phyloP scores from a whole-genome alignment of 1,140 invertebrate species.

The Halesus radiatus region DNA sequence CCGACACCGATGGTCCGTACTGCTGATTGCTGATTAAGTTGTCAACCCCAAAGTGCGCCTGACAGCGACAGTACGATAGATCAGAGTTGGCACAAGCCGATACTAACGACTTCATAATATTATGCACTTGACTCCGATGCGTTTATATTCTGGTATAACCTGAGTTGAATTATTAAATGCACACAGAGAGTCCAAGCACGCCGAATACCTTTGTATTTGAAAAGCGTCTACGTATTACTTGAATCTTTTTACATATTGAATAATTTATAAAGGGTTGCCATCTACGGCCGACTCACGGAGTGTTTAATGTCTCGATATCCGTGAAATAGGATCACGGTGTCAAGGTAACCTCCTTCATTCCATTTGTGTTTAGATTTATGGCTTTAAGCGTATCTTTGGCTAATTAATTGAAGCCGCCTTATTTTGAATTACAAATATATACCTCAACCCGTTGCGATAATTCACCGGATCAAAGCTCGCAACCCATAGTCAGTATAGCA shows the following conservation, averaged over 20 bases:
- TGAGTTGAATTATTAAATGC: too few relatives aligned
- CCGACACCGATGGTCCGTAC: neutral
- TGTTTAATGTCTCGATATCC: constrained; percentile 7
- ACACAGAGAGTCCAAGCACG: neutral
- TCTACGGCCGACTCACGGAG: constrained; percentile 2
- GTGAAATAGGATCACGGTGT: constrained; percentile 35
- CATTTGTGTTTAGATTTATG: constrained; percentile 35
- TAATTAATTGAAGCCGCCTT: constrained; percentile 26
- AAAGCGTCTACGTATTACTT: constrained; percentile 22
- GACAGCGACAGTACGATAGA: constrained; percentile 8
- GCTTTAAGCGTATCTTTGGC: constrained; percentile 5
- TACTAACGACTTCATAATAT: neutral
- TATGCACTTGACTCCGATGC: neutral
- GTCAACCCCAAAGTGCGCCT: constrained; percentile 24
- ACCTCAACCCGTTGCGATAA: constrained; percentile 12
- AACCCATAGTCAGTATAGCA: neutral
- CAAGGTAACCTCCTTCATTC: constrained; percentile 32
- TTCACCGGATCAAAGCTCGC: neutral
- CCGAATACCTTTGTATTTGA: constrained; percentile 16
- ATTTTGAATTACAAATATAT: constrained; percentile 37
- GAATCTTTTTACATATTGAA: constrained; percentile 26
- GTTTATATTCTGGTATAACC: too few relatives aligned
- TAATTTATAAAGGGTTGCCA: constrained; percentile 33
- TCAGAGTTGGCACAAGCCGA: neutral
- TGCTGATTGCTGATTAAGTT: constrained; percentile 28